Percentiles rank a stretch among this genome's conserved stretches.
Evolutionary conservation across 2,113 vertebrate species (phyloP).

Genomic region (Chionodraco myersi): DNA sequence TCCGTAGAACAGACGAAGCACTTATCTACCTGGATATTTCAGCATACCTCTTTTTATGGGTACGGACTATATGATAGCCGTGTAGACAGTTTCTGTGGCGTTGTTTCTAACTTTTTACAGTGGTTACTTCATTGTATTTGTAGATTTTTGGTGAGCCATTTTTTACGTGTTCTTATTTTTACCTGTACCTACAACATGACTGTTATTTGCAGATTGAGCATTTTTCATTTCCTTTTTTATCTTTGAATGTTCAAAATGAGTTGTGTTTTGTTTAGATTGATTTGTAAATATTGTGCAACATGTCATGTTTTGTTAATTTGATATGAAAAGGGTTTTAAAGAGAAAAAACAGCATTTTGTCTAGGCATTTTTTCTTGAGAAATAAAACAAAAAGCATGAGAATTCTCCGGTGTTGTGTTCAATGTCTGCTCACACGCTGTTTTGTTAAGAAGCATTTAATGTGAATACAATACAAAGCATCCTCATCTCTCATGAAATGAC

Average conservation of each 20-base stretch:
- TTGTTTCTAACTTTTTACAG: constrained; percentile 96
- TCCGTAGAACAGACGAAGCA: constrained; percentile 89
- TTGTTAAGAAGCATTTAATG: constrained; percentile 68
- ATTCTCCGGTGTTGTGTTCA: constrained; percentile 68
- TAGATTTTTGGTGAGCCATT: constrained; percentile 90
- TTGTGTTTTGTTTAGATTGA: constrained; percentile 77
- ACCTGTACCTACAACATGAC: constrained; percentile 88
- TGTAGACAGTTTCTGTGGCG: constrained; percentile 88
- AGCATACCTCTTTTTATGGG: constrained; percentile 95
- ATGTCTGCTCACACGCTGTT: constrained; percentile 45
- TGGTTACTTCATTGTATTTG: constrained; percentile 91
- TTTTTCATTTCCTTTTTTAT: constrained; percentile 90
- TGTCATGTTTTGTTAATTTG: constrained; percentile 87
- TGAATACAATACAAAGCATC: constrained; percentile 61
- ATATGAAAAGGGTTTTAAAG: constrained; percentile 90
- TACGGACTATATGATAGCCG: constrained; percentile 89
- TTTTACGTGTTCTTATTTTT: constrained; percentile 86
- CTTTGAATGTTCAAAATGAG: constrained; percentile 84
- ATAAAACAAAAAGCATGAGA: constrained; percentile 94
- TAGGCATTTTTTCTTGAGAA: constrained; percentile 92
- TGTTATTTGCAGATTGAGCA: constrained; percentile 91
- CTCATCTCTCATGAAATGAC: constrained; percentile 30
- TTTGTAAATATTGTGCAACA: constrained; percentile 92
- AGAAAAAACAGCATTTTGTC: constrained; percentile 85
- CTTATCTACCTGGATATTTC: constrained; percentile 97